Evolutionary conservation across 2,888 invertebrate genomes (phyloP).

Genomic region (Pogonocherus hispidulus): DNA sequence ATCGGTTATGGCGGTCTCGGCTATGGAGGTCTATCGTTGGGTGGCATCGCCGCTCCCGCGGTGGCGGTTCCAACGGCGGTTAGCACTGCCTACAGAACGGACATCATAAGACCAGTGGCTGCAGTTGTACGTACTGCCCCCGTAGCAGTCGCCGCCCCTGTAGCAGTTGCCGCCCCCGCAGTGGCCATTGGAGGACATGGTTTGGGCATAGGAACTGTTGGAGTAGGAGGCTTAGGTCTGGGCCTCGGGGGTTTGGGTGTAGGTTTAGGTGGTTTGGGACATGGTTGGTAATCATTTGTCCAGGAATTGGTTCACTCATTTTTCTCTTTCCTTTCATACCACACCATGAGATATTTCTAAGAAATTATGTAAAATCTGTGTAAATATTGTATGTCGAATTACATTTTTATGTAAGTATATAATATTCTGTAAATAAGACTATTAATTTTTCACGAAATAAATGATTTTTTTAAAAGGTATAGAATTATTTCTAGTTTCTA

Average conservation of each 20-base stretch:
- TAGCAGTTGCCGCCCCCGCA: background rate
- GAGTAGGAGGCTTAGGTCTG: background rate
- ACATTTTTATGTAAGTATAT: too few relatives aligned
- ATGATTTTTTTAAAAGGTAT: too few relatives aligned
- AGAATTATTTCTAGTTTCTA: too few relatives aligned
- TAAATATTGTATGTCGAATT: too few relatives aligned
- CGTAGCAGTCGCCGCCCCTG: slow-evolving; percentile 10
- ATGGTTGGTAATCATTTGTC: background rate
- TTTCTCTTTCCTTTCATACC: too few relatives aligned
- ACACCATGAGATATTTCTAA: too few relatives aligned
- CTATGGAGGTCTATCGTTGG: background rate
- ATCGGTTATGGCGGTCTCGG: slow-evolving; percentile 19
- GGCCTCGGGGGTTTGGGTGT: background rate
- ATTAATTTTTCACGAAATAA: too few relatives aligned
- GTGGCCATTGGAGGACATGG: slow-evolving; percentile 21
- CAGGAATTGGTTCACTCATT: too few relatives aligned
- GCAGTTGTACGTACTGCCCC: slow-evolving; percentile 22
- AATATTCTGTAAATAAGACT: too few relatives aligned
- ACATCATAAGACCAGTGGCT: slow-evolving; percentile 25
- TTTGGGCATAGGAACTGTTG: background rate
- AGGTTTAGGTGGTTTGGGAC: background rate
- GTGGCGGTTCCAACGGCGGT: slow-evolving; percentile 36
- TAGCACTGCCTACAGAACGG: slow-evolving; percentile 28
- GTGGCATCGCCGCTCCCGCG: slow-evolving; percentile 46
- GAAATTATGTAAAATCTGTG: too few relatives aligned